Evolutionary conservation across 2,888 invertebrate genomes (phyloP).

Genomic region (Parnassius glacialis): DNA sequence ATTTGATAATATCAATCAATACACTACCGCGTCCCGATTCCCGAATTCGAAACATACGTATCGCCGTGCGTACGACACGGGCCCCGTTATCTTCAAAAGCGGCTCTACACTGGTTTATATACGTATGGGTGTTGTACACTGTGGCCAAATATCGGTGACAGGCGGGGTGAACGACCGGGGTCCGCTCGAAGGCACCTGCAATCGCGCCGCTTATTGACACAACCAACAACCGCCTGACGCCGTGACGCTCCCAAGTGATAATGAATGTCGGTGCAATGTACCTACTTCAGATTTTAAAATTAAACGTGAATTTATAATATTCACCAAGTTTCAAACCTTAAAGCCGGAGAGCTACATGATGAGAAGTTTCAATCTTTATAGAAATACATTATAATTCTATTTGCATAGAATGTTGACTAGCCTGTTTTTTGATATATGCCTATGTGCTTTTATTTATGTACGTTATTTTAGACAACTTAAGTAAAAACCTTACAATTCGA

Average conservation of each 20-base stretch:
- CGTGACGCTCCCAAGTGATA: slow-evolving; percentile 67
- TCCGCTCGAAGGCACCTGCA: slow-evolving; percentile 65
- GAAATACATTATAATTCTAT: no score
- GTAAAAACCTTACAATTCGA: no score
- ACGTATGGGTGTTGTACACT: slow-evolving; percentile 55
- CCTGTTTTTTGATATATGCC: no score
- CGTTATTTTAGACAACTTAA: no score
- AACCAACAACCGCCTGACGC: slow-evolving; percentile 51
- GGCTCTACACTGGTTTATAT: slow-evolving; percentile 36
- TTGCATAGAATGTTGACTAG: no score
- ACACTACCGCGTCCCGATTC: slow-evolving; percentile 35
- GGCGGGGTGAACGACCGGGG: slow-evolving; percentile 67
- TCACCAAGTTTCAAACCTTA: slow-evolving; percentile 19
- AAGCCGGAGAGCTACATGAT: not conserved
- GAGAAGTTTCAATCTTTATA: no score
- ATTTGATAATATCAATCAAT: slow-evolving; percentile 21
- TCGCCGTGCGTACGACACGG: slow-evolving; percentile 36
- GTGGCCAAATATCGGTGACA: slow-evolving; percentile 74
- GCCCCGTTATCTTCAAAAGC: slow-evolving; percentile 57
- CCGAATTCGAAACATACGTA: slow-evolving; percentile 31
- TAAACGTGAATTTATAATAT: slow-evolving; percentile 11
- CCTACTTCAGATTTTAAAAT: slow-evolving; percentile 46
- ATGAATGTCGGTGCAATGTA: slow-evolving; percentile 61
- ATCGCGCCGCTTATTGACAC: slow-evolving; percentile 71
- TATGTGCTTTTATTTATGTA: no score